Base-by-base conservation (phyloP, 2,113 vertebrate genomes). In the Hippocampus guttulatus region DNA sequence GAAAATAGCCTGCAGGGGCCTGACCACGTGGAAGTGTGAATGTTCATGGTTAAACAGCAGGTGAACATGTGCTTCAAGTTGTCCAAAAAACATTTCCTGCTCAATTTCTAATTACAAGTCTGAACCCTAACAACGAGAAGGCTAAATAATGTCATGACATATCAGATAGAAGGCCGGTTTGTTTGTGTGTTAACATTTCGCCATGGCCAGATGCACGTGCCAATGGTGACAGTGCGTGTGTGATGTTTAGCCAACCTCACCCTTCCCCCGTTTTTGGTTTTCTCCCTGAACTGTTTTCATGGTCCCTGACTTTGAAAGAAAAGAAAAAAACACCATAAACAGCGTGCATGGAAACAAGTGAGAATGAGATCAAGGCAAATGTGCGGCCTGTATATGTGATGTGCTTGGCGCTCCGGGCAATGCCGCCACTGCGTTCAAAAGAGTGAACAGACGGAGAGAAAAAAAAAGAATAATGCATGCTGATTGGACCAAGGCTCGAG, bases 391-490 rank as follows among this genome's bases (percentile, higher is more conserved):
- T 41, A 70, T 70, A 76, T 86, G 83, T 81, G 81, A 80, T 81
- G 83, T 84, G 80, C 68, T 77, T 60, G 61, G 67, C 69, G 83
- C 88, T 81, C 33, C 40, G 21, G 86, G 84, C 83, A 43, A 77
- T 62, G 54, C 74, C 76, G 81, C 61, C 71, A 81, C 78, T 73
- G 70, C 4, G 38, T 75, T 74, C 38, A 57, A 77, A 83, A 79
- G 82, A 60, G 77, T 64, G 78, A 85, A 81, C 63, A 83, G 72
- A 82, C 75, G 76, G 67, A 57, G n/a, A 75, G 71, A 63, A 82
- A 77, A 75, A 76, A 66, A 80, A 78, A 78, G 86, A 90, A 90
- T 86, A 85, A 87, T 90, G 81, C 87, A 90, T 91, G 80, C 67
- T 79, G 73, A 61, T 40, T n/a, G 64, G 76, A 71, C 58, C n/a